Evolutionary conservation across 92 coral and sea anemone genomes (phyloP), one percentile per base, ranked within the genome.

Genomic region (Bergia sp.): DNA sequence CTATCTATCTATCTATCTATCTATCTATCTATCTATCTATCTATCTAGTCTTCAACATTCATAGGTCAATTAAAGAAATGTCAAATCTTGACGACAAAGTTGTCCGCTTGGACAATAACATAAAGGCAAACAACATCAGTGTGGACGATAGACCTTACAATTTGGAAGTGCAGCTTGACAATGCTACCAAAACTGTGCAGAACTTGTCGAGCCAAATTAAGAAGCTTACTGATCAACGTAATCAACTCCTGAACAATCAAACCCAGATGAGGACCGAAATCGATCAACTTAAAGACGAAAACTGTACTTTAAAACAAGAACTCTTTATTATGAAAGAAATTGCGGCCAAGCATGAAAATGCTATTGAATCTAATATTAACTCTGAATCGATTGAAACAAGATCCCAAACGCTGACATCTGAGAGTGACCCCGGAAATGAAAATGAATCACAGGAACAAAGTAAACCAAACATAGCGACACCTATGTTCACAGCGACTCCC

Each of bases 161-260:
- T 41, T 38, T 41, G 55, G 89, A 86, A 73, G 53, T 44, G 6
- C 71, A 55, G 8, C 20, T 43, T n/a, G 85, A 57, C 12, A 53
- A 50, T 64, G 20, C 66, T 36, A 78, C 50, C 78, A 87, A 77
- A 11, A 76, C 49, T 45, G 73, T 64, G 36, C 49, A 78, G 49
- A 76, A 38, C 50, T 45, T 87, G 41, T 78, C 78, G 38, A 29
- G 18, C 38, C 85, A 87, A 87, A 76, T 87, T 6, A 87, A 87
- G 79, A 87, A 78, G 73, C 69, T 87, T 42, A 76, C 80, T 64
- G 85, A 87, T n/a, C 90, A 87, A 87, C 79, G 76, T 8, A 71
- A n/a, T 71, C 42, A 71, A 21, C 50, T 79, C 36, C 2, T 87
- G 38, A 53, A 44, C 37, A 89, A 81, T 42, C 91, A 89, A 72